Evolutionary conservation across 2,888 invertebrate genomes (phyloP), one percentile per base, ranked within the genome.

Genomic region (Hydriomena furcata): DNA sequence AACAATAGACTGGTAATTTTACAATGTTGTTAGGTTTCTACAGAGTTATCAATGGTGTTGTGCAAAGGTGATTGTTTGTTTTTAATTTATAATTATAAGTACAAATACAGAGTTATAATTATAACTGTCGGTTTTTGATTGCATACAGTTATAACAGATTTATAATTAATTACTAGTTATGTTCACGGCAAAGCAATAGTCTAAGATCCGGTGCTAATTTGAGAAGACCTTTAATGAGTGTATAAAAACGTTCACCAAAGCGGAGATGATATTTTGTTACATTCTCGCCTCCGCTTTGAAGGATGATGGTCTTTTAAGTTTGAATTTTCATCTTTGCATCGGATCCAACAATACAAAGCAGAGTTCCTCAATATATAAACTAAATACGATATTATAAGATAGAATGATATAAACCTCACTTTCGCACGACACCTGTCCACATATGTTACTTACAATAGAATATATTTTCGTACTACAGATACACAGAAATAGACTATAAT

Each of bases 1-100:
- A 68, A 79, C 88, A 89, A 89, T 90, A 90, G 89, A 86, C 89
- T 87, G 89, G 89, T 88, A 87, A 82, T 78, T 84, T 86, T 87
- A 87, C 79, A 84, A 64, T 82, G 86, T 88, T 89, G 79, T 88
- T 88, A 88, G 88, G 84, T 87, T 88, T 85, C 87, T 87, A 88
- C 87, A 86, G 80, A 87, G 80, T 76, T 86, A 83, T 83, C 69
- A 55, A 45, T 70, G 82, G 76, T 73, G 70, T 66, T 76, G 77
- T 64, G 67, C 64, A 57, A 68, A 66, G 69, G 58, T 58, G 55
- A 56, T 60, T 56, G 44, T 35, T 44, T 54, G 41, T 24, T 55
- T 51, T 42, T 61, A 55, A 37, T 50, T 57, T 53, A 48, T 48
- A 25, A 28, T 17, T 38, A 45, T 35, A 47, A 47, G 40, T 38